Percentiles rank a stretch among this genome's conserved stretches.
Evolutionary conservation across 2,888 invertebrate species (phyloP).

Genomic region (Dryomyza anilis): DNA sequence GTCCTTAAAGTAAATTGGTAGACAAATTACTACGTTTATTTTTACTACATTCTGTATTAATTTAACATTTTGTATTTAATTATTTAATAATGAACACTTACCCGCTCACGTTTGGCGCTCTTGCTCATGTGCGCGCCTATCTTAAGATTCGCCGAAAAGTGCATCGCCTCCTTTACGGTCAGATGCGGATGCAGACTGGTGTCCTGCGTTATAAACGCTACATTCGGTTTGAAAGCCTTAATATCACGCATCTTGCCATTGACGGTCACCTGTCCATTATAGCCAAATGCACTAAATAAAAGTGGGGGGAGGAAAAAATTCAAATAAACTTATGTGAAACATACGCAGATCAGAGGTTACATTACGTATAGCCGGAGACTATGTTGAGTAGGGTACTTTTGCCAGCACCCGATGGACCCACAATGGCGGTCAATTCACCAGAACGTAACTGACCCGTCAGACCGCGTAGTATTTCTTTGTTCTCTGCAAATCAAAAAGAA

Average conservation of each 20-base stretch:
- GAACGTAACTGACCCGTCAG: constrained; percentile 73
- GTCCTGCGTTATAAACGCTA: constrained; percentile 91
- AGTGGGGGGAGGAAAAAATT: too few species aligned
- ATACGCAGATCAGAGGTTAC: constrained; percentile 38
- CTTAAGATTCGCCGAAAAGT: constrained; percentile 86
- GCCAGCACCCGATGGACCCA: constrained; percentile 90
- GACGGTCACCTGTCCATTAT: constrained; percentile 73
- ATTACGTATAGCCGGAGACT: constrained; percentile 87
- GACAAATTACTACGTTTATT: too few species aligned
- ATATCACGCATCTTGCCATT: constrained; percentile 73
- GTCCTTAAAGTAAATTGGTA: too few species aligned
- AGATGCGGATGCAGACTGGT: constrained; percentile 81
- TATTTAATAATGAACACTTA: constrained; percentile 62
- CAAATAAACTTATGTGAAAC: constrained; percentile 24
- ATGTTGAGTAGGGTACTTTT: constrained; percentile 89
- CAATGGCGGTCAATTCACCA: constrained; percentile 81
- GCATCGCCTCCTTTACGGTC: constrained; percentile 84
- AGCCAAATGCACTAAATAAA: constrained; percentile 51
- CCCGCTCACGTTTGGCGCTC: constrained; percentile 70
- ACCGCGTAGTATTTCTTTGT: constrained; percentile 67
- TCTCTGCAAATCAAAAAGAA: constrained; percentile 60
- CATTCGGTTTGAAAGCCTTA: constrained; percentile 72
- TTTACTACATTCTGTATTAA: too few species aligned
- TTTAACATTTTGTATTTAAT: too few species aligned
- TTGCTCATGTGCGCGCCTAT: constrained; percentile 69